Evolutionary conservation across 2,113 vertebrate genomes (phyloP).

Genomic region (Crypturellus undulatus): DNA sequence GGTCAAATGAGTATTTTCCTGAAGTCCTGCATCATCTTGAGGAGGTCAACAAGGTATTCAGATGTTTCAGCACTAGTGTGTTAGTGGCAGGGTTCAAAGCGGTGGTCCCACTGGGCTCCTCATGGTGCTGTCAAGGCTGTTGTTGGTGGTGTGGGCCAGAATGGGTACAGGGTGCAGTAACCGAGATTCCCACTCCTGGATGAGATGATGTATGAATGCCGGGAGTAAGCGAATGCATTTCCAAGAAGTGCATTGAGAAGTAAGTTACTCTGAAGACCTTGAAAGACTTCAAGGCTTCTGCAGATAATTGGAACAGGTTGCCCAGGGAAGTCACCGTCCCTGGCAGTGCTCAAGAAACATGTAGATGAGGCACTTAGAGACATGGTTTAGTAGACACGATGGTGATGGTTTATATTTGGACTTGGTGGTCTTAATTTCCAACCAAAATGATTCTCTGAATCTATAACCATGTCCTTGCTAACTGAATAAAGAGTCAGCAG

Average conservation of each 20-base stretch:
- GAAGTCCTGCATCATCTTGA: not conserved
- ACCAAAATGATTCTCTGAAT: no score
- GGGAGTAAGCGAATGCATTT: not conserved
- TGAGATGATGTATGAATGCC: not conserved
- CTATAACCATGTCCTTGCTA: not conserved
- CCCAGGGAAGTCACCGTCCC: no score
- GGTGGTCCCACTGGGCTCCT: not conserved
- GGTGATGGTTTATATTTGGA: no score
- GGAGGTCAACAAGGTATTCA: not conserved
- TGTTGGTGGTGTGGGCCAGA: not conserved
- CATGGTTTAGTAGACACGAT: no score
- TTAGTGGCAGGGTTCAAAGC: not conserved
- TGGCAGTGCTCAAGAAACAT: no score
- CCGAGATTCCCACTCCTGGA: fast-evolving
- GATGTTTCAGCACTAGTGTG: not conserved
- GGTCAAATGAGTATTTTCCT: not conserved
- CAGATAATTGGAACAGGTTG: not conserved
- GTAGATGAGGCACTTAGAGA: no score
- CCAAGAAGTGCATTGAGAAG: not conserved
- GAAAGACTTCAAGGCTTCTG: not conserved
- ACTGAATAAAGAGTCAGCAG: not conserved
- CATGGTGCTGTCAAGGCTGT: not conserved
- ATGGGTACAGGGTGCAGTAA: not conserved
- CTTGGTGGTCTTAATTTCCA: no score
- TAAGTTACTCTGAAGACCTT: not conserved